Evolutionary conservation across 92 coral and sea anemone genomes (phyloP), one percentile per base, ranked within the genome.

Genomic region (Actinostola sp.): DNA sequence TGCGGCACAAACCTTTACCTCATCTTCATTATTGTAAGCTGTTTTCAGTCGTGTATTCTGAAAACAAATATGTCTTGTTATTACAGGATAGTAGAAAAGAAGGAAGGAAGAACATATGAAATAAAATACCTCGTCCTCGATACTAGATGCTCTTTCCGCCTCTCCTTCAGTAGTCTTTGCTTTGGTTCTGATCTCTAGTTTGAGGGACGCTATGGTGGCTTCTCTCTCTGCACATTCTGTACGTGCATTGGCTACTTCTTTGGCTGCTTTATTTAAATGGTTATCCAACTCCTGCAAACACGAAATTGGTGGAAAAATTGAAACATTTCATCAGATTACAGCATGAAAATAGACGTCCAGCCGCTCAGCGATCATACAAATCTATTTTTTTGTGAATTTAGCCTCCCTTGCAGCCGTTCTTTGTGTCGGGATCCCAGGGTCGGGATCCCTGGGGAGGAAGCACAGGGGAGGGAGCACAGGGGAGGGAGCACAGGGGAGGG

Each of bases 201-300:
- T 72, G 39, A 91, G 87, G 21, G 92, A 82, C 1, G 98, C 97
- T 34, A 89, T 77, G 26, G 51, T 64, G 15, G 93, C 91, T 64
- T 94, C 97, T 61, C 89, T 94, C 86, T 88, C 96, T 15, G 97
- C 92, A 29, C 86, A 75, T 46, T 91, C 92, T 35, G 88, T 76
- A 28, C 72, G 89, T 9, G 88, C 61, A 60, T 86, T 81, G 2
- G 97, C 84, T 19, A 94, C 73, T 50, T 91, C 97, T 52, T 85
- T 86, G 15, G 75, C 82, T 20, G 75, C 73, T 19, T 66, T 61
- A 1, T 71, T 71, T 33, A 92, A 79, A 10, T 86, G 71, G 24
- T 66, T 67, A 44, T 92, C 89, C 38, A 92, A 75, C 21, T 94
- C 98, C 98, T 94, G 45, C 6, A 65, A 34, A 2, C 20, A 70